Percentiles rank a stretch among this genome's conserved stretches.
These are phyloP conservation scores for Eulacestoma nigropectus DNA, from an alignment of 2,113 vertebrate genomes.

Conservation along the genomic window DNA sequence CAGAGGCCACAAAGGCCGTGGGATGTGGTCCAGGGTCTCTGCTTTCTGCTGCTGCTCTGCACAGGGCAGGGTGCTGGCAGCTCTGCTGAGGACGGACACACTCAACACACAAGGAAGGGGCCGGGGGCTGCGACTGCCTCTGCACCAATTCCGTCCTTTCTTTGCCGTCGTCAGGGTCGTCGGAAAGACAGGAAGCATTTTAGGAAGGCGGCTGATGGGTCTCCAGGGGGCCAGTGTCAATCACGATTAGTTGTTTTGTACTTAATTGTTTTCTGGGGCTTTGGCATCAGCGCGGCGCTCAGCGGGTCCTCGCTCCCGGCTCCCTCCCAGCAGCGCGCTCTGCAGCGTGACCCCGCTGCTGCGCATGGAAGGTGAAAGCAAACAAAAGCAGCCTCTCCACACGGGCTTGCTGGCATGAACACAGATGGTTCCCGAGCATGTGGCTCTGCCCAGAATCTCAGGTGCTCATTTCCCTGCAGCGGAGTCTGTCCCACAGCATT, in stretches of 20 bases:
- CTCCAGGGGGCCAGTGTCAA: constrained; percentile 67
- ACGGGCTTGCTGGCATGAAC: background rate
- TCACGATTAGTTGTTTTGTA: constrained; percentile 67
- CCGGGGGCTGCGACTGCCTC: background rate
- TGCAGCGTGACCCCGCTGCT: background rate
- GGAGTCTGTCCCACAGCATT: background rate
- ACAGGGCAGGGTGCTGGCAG: background rate
- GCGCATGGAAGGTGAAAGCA: background rate
- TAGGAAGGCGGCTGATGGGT: constrained; percentile 8
- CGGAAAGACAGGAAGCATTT: background rate
- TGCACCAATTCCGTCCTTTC: background rate
- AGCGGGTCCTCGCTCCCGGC: background rate
- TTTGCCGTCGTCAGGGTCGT: constrained; percentile 19
- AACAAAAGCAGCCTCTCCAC: background rate
- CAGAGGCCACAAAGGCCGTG: background rate
- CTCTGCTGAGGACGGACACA: background rate
- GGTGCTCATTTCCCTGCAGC: background rate
- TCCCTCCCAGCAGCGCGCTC: background rate
- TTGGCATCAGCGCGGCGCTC: background rate
- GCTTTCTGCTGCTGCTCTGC: background rate
- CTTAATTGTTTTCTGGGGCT: constrained; percentile 67
- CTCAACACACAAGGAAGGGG: background rate
- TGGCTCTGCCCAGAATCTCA: background rate
- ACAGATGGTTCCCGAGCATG: background rate
- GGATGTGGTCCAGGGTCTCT: background rate